Evolutionary conservation across 2,888 invertebrate genomes (phyloP), one percentile per base, ranked within the genome.

Genomic region (Leptinotarsa juncta): DNA sequence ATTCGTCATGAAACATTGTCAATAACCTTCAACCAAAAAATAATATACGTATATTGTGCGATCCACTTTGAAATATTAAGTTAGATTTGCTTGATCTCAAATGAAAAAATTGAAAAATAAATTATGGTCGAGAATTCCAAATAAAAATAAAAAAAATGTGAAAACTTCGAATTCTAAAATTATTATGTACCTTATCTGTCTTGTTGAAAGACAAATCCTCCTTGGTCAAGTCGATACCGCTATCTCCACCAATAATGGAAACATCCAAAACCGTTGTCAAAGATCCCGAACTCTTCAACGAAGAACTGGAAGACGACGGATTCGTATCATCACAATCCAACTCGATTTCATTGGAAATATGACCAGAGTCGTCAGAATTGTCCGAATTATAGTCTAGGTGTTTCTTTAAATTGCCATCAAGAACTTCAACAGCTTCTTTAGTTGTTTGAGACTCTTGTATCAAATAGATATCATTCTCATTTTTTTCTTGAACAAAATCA

Each of bases 301-400:
- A 81, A 18, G 62, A 62, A 32, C 42, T 18, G 16, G 78, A 75
- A 16, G 77, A 70, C 15, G 82, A 78, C 15, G 79, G 80, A 68
- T 77, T 77, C 10, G 79, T 69, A 18, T 83, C 84, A 57, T 85
- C 85, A 72, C 81, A 82, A 75, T 86, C 86, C 73, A 83, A 77
- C 76, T 92, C 92, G 83, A 91, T 91, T 85, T 94, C 94, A 84
- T 94, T 94, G 68, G 94, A 94, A 81, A 94, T 94, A 87, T 95
- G 94, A 76, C 95, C 95, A 73, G 94, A 94, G 88, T 95, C 95
- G 83, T 95, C 94, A 74, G 94, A 84, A 82, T 94, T 94, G 82
- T 93, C 93, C 7, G 93, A 93, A 79, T 90, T 90, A 80, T 91
- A 90, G 86, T 91, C 84, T 71, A 84, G 73, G 49, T 77, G 73